Percentiles rank a stretch among this genome's conserved stretches.
These are phyloP conservation scores for Rhaphigaster nebulosa DNA, from an alignment of 2,888 invertebrate genomes.

Conservation along the genomic window DNA sequence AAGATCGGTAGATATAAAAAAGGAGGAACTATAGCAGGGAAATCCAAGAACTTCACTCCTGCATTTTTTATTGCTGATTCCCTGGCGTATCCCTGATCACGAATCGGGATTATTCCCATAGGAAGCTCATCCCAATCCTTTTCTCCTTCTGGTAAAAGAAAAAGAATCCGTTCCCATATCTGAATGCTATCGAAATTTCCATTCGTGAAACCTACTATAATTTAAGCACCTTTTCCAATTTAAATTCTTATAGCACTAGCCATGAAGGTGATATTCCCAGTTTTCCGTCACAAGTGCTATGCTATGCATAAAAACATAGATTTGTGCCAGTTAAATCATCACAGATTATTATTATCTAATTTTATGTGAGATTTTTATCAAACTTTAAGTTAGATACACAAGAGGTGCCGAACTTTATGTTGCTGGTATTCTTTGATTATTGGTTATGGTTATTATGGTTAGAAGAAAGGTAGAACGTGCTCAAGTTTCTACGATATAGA, in stretches of 20 bases:
- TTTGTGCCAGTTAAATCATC: too few relatives aligned
- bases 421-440: too few relatives aligned
- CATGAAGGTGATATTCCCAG: background rate
- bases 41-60: background rate
- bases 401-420: too few relatives aligned
- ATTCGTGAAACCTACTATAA: background rate
- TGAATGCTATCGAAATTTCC: background rate
- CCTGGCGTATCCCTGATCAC: background rate
- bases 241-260: background rate
- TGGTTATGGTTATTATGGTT: too few relatives aligned
- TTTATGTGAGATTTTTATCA: too few relatives aligned
- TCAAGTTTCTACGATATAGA: background rate
- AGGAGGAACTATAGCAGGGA: background rate
- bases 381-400: too few relatives aligned
- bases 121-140: background rate
- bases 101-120: background rate
- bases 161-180: background rate
- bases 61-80: slow-evolving; percentile 4
- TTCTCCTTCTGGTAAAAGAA: background rate
- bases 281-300: too few relatives aligned
- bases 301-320: too few relatives aligned
- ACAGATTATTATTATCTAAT: too few relatives aligned
- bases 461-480: background rate
- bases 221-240: background rate
- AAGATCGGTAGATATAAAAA: background rate